Base-by-base conservation (phyloP, 2,888 invertebrate genomes). In the Anagyrus pseudococci region DNA sequence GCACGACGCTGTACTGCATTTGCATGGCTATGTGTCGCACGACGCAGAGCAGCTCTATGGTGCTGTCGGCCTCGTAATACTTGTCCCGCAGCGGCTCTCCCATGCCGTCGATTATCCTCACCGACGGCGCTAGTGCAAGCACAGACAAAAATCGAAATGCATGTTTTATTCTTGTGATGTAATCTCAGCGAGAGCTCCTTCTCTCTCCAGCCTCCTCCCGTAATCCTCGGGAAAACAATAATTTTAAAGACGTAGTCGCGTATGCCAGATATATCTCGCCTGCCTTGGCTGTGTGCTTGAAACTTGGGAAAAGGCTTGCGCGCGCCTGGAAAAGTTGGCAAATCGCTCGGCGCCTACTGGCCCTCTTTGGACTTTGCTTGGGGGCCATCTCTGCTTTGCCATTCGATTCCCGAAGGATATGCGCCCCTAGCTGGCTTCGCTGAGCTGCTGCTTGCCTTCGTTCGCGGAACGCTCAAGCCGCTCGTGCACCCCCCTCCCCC, bases 11-110 rank as follows among this genome's bases (percentile, higher is more conserved):
- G 73, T 82, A 84, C 60, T 83, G 82, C 55, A 87, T 81, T 67
- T 83, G 82, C 77, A 82, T 83, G 44, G 83, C 82, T 72, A 84
- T 82, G 71, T 83, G 82, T 25, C 83, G 82, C 59, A 85, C 84
- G 62, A 88, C 82, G 79, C 89, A 89, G 59, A 87, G 83, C 70
- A 89, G 82, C 57, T 88, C 87, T 50, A 89, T 84, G 15, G 88
- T 88, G 17, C 88, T 88, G 72, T 88, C 89, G 0, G 88, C 87
- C 73, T 89, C 88, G 76, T 88, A 88, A 75, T 85, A 87, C 75
- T 88, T 88, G 80, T 87, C 88, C 53, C 84, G 79, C n/a, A 89
- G 83, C 10, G 86, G 85, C 7, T 85, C 84, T 0, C 88, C 89
- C 49, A 86, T 85, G 68, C 86, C 87, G 73, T 89, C 89, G 8